A percentile compares a stretch with the other conserved stretches of the same genome.
Evolutionary conservation across 92 coral and sea anemone genomes (phyloP).

Genomic region (Bergia sp.): DNA sequence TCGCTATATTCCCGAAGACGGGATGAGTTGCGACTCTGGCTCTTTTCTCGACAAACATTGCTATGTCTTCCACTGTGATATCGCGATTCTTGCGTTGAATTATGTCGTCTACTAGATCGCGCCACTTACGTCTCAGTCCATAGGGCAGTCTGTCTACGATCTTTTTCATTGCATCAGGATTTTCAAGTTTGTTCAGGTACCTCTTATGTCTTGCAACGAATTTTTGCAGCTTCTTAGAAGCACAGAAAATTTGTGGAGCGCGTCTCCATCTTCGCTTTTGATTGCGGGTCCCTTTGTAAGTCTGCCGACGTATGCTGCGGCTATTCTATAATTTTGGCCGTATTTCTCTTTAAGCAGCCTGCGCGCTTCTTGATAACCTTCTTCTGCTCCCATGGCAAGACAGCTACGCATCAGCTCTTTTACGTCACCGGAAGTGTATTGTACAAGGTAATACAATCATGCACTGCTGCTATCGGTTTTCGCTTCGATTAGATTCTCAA

Average conservation of each 20-base stretch:
- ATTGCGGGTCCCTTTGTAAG: slow-evolving; percentile 8
- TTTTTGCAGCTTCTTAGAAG: slow-evolving; percentile 33
- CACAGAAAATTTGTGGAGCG: slow-evolving; percentile 17
- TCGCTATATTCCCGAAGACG: background rate
- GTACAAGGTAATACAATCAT: slow-evolving; percentile 37
- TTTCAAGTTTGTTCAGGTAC: slow-evolving; percentile 22
- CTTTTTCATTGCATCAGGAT: slow-evolving; percentile 28
- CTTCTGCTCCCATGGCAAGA: slow-evolving; percentile 30
- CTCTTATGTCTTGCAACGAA: slow-evolving; percentile 17
- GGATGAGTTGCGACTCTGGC: slow-evolving; percentile 29
- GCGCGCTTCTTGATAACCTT: slow-evolving; percentile 29
- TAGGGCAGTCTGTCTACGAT: slow-evolving; percentile 30
- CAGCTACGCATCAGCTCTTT: slow-evolving; percentile 48
- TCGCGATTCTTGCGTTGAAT: slow-evolving; percentile 13
- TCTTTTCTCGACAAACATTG: slow-evolving; percentile 1
- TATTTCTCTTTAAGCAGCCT: slow-evolving; percentile 15
- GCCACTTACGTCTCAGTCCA: slow-evolving; percentile 22
- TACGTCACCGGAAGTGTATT: slow-evolving; percentile 38
- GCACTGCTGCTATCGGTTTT: slow-evolving; percentile 31
- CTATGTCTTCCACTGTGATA: slow-evolving; percentile 12
- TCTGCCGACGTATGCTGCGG: slow-evolving; percentile 3
- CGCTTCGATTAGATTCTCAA: slow-evolving; percentile 41
- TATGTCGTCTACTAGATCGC: slow-evolving; percentile 19
- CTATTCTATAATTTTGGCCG: slow-evolving; percentile 43
- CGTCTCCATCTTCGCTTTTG: slow-evolving; percentile 8